Base-by-base conservation (phyloP, 2,797 vertebrate genomes). In the Aphelocoma californica region DNA sequence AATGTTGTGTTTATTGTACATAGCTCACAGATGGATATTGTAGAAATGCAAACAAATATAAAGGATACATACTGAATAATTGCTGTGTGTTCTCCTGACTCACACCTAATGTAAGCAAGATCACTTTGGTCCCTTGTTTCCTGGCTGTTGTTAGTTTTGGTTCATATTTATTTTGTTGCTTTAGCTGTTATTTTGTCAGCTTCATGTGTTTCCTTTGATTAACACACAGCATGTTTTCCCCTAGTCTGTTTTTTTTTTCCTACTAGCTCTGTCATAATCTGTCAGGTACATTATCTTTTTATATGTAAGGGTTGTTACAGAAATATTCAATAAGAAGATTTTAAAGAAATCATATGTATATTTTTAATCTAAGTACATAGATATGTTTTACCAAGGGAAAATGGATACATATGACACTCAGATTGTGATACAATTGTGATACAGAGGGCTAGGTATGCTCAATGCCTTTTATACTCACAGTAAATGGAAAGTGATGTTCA, bases 121-220 rank as follows among this genome's bases (percentile, higher is more conserved):
- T 64, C 18, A 56, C 21, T 93, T 74, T 90, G 23, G 53, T 88
- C 47, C 38, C 57, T 57, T 71, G 45, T 75, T 90, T 74, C 25
- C 38, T 77, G n/a, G 18, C 3, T 88, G 64, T 50, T 70, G 45
- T 58, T 90, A 81, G 10, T 51, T 82, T 91, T 81, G 14, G 24
- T 90, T 92, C 5, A 5, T 81, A 71, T 92, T 74, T 91, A 71
- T 95, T 90, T 81, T 83, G 45, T 62, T 95, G 18, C 29, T 82
- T 94, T 93, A 92, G 53, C 42, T 80, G 26, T 42, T 95, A 50
- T 81, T 94, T 94, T 95, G 75, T 78, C 93, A 91, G 60, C 45
- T 95, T 95, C 57, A 90, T 69, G 61, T 92, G 23, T 73, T 96
- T 88, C 21, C 53, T 96, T 95, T 95, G 87, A 93, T 94, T 93